Evolutionary conservation across 2,113 vertebrate genomes (phyloP), one percentile per base, ranked within the genome.

Genomic region (Charadrius vociferus): DNA sequence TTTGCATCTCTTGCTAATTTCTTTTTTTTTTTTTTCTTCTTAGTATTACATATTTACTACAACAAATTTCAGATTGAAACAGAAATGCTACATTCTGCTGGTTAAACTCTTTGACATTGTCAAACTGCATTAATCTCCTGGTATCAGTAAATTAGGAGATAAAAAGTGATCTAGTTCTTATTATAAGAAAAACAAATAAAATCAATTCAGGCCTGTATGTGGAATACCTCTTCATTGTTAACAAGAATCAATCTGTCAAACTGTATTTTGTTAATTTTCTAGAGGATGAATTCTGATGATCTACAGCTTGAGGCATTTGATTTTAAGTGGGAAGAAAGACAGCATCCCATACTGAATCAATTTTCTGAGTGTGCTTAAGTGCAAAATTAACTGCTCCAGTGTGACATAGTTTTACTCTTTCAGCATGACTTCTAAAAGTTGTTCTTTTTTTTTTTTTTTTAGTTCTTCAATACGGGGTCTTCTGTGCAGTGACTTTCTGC

Each of bases 291-390:
- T 84, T 97, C 77, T 81, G 75, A 73, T 82, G 34, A 74, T 88
- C 13, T 78, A 61, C 50, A 82, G 32, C 29, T 88, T 70, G 29
- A 86, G 18, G 10, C 9, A 53, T 16, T 75, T 84, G 50, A 62
- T 72, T 96, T 93, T 85, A 95, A 95, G 91, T 70, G 20, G 17
- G 34, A 81, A 79, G 93, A n/a, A 12, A 88, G 32, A 59, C 36
- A 87, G 11, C 5, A 77, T 58, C 17, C 24, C 68, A 66, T 62
- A 45, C 2, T 47, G 18, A 27, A 82, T 83, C 45, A 49, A 37
- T 83, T 80, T 93, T 86, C 27, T 81, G 36, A 45, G 17, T 58
- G 58, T 22, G 73, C 14, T 29, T 49, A 84, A 82, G 19, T 8
- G n/a, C 6, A 83, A 86, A 56, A 21, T n/a, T 15, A 55, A 66